Percentiles rank a stretch among this genome's conserved stretches.
Evolutionary conservation across 1,140 invertebrate genomes (phyloP).

Genomic region (Aradophagus sp.): DNA sequence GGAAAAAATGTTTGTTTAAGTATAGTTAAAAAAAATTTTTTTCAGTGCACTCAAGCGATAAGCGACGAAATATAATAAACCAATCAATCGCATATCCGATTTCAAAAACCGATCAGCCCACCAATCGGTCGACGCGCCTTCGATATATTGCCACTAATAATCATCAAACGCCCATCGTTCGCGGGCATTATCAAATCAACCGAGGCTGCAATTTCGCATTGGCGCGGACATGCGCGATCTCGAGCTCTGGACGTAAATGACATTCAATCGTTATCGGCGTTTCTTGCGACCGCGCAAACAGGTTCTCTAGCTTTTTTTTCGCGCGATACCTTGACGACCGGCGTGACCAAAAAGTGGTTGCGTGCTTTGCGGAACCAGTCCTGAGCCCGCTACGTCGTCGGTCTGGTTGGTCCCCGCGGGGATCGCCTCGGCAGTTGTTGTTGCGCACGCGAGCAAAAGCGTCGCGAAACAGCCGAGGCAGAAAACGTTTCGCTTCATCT

Average conservation of each 20-base stretch:
- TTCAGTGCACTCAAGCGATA: not conserved
- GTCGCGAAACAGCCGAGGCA: constrained; percentile 42
- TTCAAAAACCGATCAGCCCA: no score
- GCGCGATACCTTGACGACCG: constrained; percentile 43
- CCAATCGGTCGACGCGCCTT: no score
- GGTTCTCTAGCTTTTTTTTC: constrained; percentile 36
- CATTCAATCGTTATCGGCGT: constrained; percentile 25
- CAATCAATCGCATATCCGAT: no score
- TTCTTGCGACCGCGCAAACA: constrained; percentile 27
- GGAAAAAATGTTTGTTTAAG: no score
- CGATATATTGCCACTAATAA: no score
- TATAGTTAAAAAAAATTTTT: no score
- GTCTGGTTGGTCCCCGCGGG: constrained; percentile 26
- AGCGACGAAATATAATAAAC: no score
- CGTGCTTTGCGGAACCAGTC: constrained; percentile 49
- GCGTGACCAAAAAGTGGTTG: constrained; percentile 51
- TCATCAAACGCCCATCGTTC: constrained; percentile 4
- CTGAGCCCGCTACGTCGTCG: constrained; percentile 34
- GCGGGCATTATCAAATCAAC: constrained; percentile 22
- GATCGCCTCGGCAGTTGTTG: constrained; percentile 15
- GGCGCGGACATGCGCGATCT: constrained; percentile 2
- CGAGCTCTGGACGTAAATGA: constrained; percentile 32
- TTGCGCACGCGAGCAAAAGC: constrained; percentile 35
- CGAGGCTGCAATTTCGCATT: constrained; percentile 21
- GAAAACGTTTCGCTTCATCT: constrained; percentile 43